Conservation (phyloP, 2,113 vertebrate species). For the Hippocampus mohnikei region DNA sequence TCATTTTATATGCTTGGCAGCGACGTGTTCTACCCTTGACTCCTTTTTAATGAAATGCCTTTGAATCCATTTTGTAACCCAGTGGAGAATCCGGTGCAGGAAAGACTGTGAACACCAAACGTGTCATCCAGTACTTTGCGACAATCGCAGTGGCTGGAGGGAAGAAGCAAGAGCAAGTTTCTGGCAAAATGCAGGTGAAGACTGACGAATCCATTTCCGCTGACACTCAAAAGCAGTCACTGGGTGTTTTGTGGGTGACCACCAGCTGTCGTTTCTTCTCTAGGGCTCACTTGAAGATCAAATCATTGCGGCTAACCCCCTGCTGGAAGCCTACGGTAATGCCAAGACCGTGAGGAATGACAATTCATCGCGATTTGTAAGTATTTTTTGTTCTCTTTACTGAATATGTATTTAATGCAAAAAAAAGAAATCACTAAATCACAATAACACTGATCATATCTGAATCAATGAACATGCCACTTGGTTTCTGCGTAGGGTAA, state of each 20-base stretch:
- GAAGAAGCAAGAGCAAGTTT: conserved; percentile 40
- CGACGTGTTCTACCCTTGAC: background rate
- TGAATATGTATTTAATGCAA: too few species aligned
- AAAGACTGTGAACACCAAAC: conserved; percentile 95
- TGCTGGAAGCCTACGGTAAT: conserved; percentile 83
- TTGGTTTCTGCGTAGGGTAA: conserved; percentile 71
- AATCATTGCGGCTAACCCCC: conserved; percentile 76
- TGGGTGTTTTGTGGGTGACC: background rate
- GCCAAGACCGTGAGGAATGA: conserved; percentile 87
- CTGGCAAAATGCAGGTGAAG: conserved; percentile 79
- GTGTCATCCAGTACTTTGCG: conserved; percentile 96
- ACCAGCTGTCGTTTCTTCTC: conserved; percentile 6
- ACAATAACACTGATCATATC: background rate
- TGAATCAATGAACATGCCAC: background rate
- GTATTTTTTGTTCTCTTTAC: conserved; percentile 32
- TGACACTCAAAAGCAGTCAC: background rate
- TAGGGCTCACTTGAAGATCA: conserved; percentile 85
- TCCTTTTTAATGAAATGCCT: conserved; percentile 13
- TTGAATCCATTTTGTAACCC: conserved; percentile 13
- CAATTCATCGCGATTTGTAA: conserved; percentile 85
- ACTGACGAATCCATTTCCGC: conserved; percentile 15
- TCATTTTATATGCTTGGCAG: background rate
- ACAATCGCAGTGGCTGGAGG: conserved; percentile 86
- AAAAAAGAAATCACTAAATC: background rate
- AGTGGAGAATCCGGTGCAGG: conserved; percentile 94